Percentiles rank a stretch among this genome's conserved stretches.
phyloP scores from a whole-genome alignment of 2,888 invertebrate species.

The Metalampra italica region DNA sequence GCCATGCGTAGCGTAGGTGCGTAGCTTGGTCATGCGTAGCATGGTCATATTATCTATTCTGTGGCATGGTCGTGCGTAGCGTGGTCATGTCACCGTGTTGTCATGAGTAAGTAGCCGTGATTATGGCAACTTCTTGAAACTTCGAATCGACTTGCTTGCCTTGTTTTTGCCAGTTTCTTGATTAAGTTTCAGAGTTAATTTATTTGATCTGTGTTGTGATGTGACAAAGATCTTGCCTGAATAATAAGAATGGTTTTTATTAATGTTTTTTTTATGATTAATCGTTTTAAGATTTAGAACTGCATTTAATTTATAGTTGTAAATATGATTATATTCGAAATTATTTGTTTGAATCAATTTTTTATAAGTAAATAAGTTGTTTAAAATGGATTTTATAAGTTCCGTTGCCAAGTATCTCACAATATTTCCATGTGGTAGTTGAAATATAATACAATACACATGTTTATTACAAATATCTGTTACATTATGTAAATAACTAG shows the following conservation, averaged over 20 bases:
- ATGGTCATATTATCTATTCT: too few species aligned
- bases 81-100: too few species aligned
- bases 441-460: too few species aligned
- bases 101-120: too few species aligned
- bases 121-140: background rate
- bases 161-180: conserved; percentile 6
- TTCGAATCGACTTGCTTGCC: conserved; percentile 14
- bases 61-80: too few species aligned
- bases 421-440: too few species aligned
- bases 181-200: background rate
- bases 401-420: too few species aligned
- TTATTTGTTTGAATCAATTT: conserved; percentile 7
- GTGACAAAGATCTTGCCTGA: conserved; percentile 42
- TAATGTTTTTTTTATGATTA: conserved; percentile 4
- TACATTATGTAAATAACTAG: too few species aligned
- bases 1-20: too few species aligned
- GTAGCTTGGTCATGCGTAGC: too few species aligned
- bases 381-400: background rate
- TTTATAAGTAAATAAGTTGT: background rate
- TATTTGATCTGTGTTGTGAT: conserved; percentile 25
- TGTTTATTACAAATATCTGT: too few species aligned
- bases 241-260: conserved; percentile 4
- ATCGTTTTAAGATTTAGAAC: conserved; percentile 13
- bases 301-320: conserved; percentile 26
- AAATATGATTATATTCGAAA: conserved; percentile 21